Base-by-base conservation (phyloP, 2,797 vertebrate species). In the Characodon lateralis region DNA sequence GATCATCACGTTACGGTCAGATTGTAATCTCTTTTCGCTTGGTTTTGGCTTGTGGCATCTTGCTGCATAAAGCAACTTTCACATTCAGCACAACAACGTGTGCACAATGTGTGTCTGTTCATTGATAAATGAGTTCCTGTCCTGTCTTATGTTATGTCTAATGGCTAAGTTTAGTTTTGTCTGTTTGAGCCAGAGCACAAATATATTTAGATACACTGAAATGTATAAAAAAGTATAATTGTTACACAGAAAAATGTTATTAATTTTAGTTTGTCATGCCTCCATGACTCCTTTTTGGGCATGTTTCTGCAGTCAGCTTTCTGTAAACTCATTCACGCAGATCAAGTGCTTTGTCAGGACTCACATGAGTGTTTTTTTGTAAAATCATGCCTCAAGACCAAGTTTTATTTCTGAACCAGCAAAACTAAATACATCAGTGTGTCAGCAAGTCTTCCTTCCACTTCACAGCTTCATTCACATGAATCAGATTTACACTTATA, bases 281-380 rank as follows among this genome's bases (percentile, higher is more conserved):
- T 12, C 14, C 2, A 5, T 18, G 50, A n/a, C 6, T 41, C 6
- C 20, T 66, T 41, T 13, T 39, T 12, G 10, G 5, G 20, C 2
- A 3, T 68, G 12, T 41, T n/a, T 16, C 13, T 26, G 43, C 46
- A 26, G 28, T 61, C 22, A 24, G 58, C 58, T 46, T 71, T 0
- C 1, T 39, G 28, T n/a, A 6, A 77, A 83, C 12, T 74, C 66
- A 53, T 24, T 68, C n/a, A 14, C 5, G 59, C 76, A 14, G 65
- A 71, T 61, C 6, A 0, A 79, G 66, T 0, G 68, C 81, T 71
- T 73, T 0, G 14, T 84, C 87, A 79, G 87, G 63, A 74, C 77
- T 83, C 79, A 77, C 80, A 28, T 76, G 78, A 85, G 63, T 12
- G 35, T 0, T n/a, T 46, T 69, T 82, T 66, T 73, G 2, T 28